These are phyloP conservation scores for Hyperoodon ampullatus DNA, from an alignment of 2,113 vertebrate species.

Conservation along the genomic window DNA sequence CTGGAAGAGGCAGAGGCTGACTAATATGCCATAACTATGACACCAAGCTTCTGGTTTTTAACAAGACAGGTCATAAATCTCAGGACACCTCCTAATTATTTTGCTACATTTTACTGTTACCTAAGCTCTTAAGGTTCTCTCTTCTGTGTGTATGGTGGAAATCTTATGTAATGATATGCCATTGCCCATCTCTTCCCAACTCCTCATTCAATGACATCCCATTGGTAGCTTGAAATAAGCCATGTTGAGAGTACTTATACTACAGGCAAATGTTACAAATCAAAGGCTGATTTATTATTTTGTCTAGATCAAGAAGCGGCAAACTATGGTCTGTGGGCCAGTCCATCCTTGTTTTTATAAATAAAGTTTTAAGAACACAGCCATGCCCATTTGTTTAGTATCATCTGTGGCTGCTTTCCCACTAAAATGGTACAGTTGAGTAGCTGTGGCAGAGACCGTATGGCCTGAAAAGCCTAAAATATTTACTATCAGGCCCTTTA, in stretches of 20 bases:
- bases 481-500: not conserved
- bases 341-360: not conserved
- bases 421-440: not conserved
- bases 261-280: not conserved
- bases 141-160: not conserved
- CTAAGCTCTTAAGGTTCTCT: not conserved
- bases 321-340: not conserved
- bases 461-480: not conserved
- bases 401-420: not conserved
- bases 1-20: conserved; percentile 23
- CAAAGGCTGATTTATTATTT: not conserved
- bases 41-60: conserved; percentile 50
- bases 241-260: not conserved
- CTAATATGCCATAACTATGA: conserved; percentile 23
- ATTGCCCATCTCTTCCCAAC: not conserved
- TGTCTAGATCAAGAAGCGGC: not conserved
- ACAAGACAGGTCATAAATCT: conserved; percentile 17
- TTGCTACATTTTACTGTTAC: not conserved
- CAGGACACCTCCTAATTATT: not conserved
- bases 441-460: not conserved
- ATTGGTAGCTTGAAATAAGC: not conserved
- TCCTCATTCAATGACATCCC: not conserved
- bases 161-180: not conserved
- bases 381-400: not conserved
- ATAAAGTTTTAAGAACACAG: not conserved